These are phyloP conservation scores for Gryon sp. DNA, from an alignment of 1,140 invertebrate species.

Conservation along the genomic window DNA sequence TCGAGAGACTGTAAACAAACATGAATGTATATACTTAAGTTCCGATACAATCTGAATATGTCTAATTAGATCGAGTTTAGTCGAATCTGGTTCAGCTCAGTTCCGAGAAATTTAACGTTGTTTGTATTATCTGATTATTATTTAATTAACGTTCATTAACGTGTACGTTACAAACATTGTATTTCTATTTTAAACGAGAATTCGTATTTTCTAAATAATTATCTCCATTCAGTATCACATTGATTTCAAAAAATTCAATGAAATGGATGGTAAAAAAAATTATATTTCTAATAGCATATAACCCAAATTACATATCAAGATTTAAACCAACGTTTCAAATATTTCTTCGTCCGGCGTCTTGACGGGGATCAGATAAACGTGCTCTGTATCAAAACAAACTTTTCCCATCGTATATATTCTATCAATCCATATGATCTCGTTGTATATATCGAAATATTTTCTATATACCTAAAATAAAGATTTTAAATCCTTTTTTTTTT, in stretches of 20 bases:
- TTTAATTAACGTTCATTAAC: conserved; percentile 13
- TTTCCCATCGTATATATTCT: too few relatives aligned
- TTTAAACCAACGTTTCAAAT: too few relatives aligned
- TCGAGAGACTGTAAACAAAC: conserved; percentile 3
- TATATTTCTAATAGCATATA: too few relatives aligned
- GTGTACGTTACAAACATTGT: conserved; percentile 7
- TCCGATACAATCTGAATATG: conserved; percentile 18
- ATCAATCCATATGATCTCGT: too few relatives aligned
- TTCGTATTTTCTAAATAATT: conserved; percentile 4
- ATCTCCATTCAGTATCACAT: conserved; percentile 3
- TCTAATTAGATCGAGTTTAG: conserved; percentile 21
- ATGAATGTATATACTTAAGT: background rate
- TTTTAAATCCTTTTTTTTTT: too few relatives aligned
- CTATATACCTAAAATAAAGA: too few relatives aligned
- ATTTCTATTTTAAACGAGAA: conserved; percentile 11
- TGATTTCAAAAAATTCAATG: background rate
- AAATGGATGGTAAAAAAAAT: too few relatives aligned
- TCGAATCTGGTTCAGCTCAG: conserved; percentile 12
- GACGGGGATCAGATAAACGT: too few relatives aligned
- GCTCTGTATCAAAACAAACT: too few relatives aligned
- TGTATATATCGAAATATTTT: too few relatives aligned
- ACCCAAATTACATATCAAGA: background rate
- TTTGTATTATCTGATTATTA: conserved; percentile 27
- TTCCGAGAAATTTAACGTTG: conserved; percentile 23
- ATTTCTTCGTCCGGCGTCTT: too few relatives aligned